These are phyloP conservation scores for Drosophila eohydei DNA, from an alignment of 2,888 invertebrate genomes.

Conservation along the genomic window DNA sequence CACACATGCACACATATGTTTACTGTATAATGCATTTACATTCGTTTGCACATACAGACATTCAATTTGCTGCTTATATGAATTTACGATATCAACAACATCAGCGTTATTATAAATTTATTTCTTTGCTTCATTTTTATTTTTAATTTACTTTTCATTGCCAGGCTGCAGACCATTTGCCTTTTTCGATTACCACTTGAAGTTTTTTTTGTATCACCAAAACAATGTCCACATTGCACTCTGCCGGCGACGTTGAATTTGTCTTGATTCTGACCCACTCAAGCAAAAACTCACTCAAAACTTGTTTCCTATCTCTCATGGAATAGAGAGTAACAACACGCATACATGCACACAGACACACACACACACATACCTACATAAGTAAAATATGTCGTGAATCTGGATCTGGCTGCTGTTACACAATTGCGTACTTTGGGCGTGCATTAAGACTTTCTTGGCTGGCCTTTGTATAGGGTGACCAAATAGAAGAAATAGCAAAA, in stretches of 20 bases:
- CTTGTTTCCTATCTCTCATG: conserved; percentile 40
- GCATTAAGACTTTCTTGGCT: conserved; percentile 2
- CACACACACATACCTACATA: neutral
- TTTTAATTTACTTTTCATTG: conserved; percentile 24
- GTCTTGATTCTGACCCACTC: conserved; percentile 57
- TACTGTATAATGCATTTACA: conserved; percentile 4
- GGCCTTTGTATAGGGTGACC: neutral
- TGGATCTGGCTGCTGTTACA: conserved; percentile 53
- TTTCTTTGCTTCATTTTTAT: conserved; percentile 13
- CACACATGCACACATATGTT: neutral
- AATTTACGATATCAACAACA: conserved; percentile 26
- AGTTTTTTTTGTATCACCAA: conserved; percentile 21
- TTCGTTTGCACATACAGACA: neutral
- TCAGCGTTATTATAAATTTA: conserved; percentile 25
- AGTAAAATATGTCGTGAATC: conserved; percentile 30
- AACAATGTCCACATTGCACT: conserved; percentile 38
- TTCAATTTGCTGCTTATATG: conserved; percentile 1
- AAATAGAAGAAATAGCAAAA: neutral
- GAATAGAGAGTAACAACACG: neutral
- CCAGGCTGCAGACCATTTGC: conserved; percentile 16
- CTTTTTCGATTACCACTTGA: conserved; percentile 13
- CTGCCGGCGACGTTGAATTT: conserved; percentile 25
- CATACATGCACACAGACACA: neutral
- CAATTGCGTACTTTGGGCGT: conserved; percentile 57
- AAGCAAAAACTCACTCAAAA: conserved; percentile 52